phyloP scores from a whole-genome alignment of 2,113 vertebrate species.

The Copsychus sechellarum region DNA sequence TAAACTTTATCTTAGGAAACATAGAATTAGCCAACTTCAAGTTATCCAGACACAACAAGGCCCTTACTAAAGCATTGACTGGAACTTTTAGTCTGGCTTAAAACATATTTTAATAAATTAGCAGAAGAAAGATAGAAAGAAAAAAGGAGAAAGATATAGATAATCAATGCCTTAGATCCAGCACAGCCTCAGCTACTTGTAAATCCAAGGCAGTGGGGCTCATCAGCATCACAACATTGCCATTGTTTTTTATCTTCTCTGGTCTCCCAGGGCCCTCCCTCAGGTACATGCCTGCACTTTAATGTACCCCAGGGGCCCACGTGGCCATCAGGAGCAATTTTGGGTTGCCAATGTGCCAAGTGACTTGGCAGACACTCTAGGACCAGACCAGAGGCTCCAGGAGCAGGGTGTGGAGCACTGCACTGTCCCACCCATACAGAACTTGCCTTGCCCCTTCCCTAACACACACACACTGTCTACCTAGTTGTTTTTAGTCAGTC shows the following conservation, averaged over 20 bases:
- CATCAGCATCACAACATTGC: neutral
- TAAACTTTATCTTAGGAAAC: neutral
- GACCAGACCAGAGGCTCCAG: neutral
- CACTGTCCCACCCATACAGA: neutral
- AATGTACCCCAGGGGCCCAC: neutral
- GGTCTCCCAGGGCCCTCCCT: neutral
- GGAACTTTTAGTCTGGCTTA: neutral
- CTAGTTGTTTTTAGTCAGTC: neutral
- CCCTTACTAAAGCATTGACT: neutral
- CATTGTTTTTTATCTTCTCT: neutral
- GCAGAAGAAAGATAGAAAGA: neutral
- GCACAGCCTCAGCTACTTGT: neutral
- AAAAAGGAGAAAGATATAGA: neutral
- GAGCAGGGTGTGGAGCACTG: neutral
- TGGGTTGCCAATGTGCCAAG: neutral
- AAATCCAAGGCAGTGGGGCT: neutral
- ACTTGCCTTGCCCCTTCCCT: too few species aligned
- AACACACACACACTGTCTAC: neutral
- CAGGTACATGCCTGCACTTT: neutral
- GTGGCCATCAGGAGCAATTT: fast-evolving
- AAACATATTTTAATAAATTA: neutral
- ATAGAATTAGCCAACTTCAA: neutral
- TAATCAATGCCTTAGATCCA: neutral
- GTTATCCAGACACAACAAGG: neutral
- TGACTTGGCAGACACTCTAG: neutral